A percentile compares a stretch with the other conserved stretches of the same genome.
Evolutionary conservation across 1,140 invertebrate genomes (phyloP).

Genomic region (Lasaia peninsularis): DNA sequence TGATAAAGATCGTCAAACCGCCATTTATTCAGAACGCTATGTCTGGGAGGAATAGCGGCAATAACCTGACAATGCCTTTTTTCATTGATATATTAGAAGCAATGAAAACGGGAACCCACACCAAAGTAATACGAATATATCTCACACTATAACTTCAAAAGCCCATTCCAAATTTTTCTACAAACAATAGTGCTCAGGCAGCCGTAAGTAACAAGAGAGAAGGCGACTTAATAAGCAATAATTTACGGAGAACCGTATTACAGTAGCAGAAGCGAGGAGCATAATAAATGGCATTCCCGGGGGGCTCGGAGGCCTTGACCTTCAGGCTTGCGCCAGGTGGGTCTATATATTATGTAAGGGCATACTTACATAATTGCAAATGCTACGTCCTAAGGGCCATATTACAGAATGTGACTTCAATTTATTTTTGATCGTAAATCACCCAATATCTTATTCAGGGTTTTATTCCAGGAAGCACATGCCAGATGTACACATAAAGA

Average conservation of each 20-base stretch:
- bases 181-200: neutral
- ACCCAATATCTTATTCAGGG: too few species aligned
- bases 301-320: neutral
- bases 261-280: neutral
- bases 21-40: too few species aligned
- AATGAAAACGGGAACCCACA: too few species aligned
- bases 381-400: too few species aligned
- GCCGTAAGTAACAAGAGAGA: neutral
- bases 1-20: too few species aligned
- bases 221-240: slow-evolving; percentile 1
- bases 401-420: too few species aligned
- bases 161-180: neutral
- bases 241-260: slow-evolving; percentile 2
- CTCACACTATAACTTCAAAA: neutral
- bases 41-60: too few species aligned
- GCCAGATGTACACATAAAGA: too few species aligned
- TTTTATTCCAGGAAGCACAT: too few species aligned
- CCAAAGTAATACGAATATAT: neutral
- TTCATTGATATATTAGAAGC: too few species aligned
- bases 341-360: slow-evolving; percentile 5
- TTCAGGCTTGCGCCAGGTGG: neutral
- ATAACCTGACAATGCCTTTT: too few species aligned
- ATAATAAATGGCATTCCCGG: neutral
- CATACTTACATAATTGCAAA: slow-evolving; percentile 3
- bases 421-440: too few species aligned